These are phyloP conservation scores for Drosophila nikananu DNA, from an alignment of 1,140 invertebrate species.

Conservation along the genomic window DNA sequence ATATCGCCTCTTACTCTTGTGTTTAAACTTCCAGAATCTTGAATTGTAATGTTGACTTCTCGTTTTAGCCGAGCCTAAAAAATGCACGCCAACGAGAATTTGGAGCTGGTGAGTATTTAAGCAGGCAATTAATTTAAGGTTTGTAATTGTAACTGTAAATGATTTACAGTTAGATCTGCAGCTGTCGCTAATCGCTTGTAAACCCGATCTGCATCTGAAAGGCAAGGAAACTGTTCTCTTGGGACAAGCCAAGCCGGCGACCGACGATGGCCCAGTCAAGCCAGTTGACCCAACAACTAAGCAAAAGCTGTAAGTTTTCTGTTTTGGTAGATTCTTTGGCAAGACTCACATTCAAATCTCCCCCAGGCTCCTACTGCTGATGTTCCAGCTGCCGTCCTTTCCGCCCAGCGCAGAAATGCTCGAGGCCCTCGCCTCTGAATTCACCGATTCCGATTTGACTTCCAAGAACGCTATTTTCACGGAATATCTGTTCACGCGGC, in stretches of 20 bases:
- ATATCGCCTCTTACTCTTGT: not conserved
- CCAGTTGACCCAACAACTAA: not conserved
- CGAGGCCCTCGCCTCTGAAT: constrained; percentile 31
- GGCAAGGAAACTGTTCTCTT: not conserved
- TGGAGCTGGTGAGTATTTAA: constrained; percentile 18
- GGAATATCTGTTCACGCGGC: constrained; percentile 28
- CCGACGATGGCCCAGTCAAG: not conserved
- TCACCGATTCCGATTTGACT: constrained; percentile 32
- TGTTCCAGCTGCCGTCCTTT: constrained; percentile 32
- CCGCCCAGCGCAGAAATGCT: constrained; percentile 50
- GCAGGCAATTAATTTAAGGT: no score
- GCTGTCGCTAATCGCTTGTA: constrained; percentile 7
- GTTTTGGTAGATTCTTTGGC: not conserved
- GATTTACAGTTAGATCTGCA: constrained; percentile 33
- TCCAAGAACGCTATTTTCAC: constrained; percentile 14
- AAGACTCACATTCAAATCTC: not conserved
- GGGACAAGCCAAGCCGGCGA: not conserved
- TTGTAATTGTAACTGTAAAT: not conserved
- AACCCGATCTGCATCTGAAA: not conserved
- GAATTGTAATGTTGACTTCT: not conserved
- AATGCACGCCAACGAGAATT: constrained; percentile 12
- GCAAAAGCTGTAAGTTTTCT: constrained; percentile 6
- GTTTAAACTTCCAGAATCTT: not conserved
- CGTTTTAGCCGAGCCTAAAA: not conserved
- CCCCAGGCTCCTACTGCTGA: constrained; percentile 44